Base-by-base conservation (phyloP, 1,140 invertebrate genomes). In the Diplogasteroides magnus region DNA sequence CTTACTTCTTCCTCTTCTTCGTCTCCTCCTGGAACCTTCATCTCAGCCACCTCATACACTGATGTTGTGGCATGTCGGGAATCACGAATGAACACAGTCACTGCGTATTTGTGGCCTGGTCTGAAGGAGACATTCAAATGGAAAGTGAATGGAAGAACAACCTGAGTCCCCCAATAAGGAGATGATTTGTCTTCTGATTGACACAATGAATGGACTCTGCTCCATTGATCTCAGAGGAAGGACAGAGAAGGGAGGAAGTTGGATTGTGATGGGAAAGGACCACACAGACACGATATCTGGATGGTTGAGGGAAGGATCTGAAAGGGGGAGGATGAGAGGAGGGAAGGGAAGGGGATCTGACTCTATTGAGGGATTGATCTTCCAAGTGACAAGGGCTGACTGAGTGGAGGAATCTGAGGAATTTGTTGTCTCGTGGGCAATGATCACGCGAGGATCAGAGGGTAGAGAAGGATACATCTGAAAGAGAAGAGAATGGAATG, bases 131-230 rank as follows among this genome's bases (percentile, higher is more conserved):
- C 23, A 23, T 19, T 56, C 23, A 56, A 23, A 56, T 15, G 23
- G 23, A 56, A 19, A 19, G 55, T 15, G 55, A 19, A 56, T 19
- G 23, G 23, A 56, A 56, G 15, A 56, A 56, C 15, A 15, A 71
- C 69, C 69, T 55, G 14, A 71, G 27, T 13, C 72, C 72, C 29
- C 57, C 64, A 23, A 74, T 67, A 6, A 67, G 31, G 13, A 74
- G 31, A 0, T 64, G 58, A 56, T 74, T 74, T 37, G 61, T 74
- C 19, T 11, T 67, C 25, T 71, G 72, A 29, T 64, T 64, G 27
- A 71, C 69, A 28, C 72, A 74, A 57, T 74, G 73, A 25, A 74
- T 74, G n/a, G 69, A 61, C 28, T 74, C 72, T 2, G 72, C 55
- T 2, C 69, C 69, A 32, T 67, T 65, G 37, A 32, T 66, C 29